Evolutionary conservation across 2,888 invertebrate species (phyloP).

Genomic region (Platerodrilus igneus): DNA sequence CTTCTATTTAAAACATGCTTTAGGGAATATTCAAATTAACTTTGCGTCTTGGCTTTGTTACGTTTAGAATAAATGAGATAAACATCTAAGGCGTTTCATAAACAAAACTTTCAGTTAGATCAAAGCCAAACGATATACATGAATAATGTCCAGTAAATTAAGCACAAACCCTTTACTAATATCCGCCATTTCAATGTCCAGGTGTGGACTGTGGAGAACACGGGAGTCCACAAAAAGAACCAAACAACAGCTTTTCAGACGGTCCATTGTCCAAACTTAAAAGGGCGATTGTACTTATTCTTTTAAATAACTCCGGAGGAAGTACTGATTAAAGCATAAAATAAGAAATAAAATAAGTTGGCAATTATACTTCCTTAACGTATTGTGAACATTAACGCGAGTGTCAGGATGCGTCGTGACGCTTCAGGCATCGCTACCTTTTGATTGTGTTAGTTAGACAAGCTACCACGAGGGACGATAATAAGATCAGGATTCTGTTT

Average conservation of each 20-base stretch:
- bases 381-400: constrained; percentile 16
- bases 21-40: no score
- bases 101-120: background rate
- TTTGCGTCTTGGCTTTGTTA: no score
- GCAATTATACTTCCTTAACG: constrained; percentile 13
- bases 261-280: constrained; percentile 27
- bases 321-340: constrained; percentile 20
- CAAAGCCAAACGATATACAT: background rate
- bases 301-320: constrained; percentile 19
- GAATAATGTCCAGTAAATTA: constrained; percentile 33
- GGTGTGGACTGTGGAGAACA: constrained; percentile 29
- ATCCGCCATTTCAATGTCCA: constrained; percentile 32
- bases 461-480: constrained; percentile 28
- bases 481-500: constrained; percentile 31
- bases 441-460: constrained; percentile 33
- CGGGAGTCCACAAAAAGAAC: constrained; percentile 25
- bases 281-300: constrained; percentile 22
- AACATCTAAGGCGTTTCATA: background rate
- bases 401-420: constrained; percentile 19
- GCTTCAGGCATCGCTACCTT: constrained; percentile 28
- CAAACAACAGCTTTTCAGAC: constrained; percentile 27
- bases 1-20: no score
- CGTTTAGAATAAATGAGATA: constrained; percentile 1
- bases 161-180: constrained; percentile 31
- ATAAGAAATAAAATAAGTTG: constrained; percentile 14